A percentile compares a stretch with the other conserved stretches of the same genome.
Conservation (phyloP, 2,113 vertebrate genomes). For the Rhabdomys dilectus region DNA sequence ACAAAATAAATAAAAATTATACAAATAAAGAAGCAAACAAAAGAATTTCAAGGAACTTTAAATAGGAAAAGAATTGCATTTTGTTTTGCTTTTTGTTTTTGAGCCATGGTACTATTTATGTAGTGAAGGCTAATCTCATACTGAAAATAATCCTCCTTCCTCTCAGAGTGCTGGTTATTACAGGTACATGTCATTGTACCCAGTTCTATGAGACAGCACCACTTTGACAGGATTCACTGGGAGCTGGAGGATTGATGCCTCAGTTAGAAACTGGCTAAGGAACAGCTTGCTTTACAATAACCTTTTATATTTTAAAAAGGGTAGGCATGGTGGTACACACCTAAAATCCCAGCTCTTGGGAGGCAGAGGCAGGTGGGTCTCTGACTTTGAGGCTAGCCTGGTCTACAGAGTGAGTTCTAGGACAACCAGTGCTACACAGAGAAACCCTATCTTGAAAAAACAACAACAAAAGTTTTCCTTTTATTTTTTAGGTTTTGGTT, state of each 20-base stretch:
- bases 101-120: not conserved
- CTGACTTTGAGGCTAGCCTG: too few species aligned
- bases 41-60: not conserved
- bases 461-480: too few species aligned
- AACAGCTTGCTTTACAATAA: not conserved
- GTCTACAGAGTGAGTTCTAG: too few species aligned
- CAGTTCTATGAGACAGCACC: conserved; percentile 8
- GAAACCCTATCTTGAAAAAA: too few species aligned
- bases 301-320: not conserved
- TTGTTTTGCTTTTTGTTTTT: not conserved
- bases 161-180: not conserved
- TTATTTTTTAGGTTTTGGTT: too few species aligned
- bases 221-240: conserved; percentile 12
- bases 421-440: too few species aligned
- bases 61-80: not conserved
- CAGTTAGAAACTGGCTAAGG: too few species aligned
- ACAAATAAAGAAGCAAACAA: conserved; percentile 5
- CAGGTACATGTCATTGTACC: not conserved
- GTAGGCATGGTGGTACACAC: not conserved
- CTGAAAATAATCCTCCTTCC: not conserved
- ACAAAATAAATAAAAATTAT: not conserved
- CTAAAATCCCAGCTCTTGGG: too few species aligned
- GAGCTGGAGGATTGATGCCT: not conserved
- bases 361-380: too few species aligned
- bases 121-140: not conserved